Conservation (phyloP, 1,140 invertebrate genomes). For the fruit fly (Drosophila melanogaster) region DNA sequence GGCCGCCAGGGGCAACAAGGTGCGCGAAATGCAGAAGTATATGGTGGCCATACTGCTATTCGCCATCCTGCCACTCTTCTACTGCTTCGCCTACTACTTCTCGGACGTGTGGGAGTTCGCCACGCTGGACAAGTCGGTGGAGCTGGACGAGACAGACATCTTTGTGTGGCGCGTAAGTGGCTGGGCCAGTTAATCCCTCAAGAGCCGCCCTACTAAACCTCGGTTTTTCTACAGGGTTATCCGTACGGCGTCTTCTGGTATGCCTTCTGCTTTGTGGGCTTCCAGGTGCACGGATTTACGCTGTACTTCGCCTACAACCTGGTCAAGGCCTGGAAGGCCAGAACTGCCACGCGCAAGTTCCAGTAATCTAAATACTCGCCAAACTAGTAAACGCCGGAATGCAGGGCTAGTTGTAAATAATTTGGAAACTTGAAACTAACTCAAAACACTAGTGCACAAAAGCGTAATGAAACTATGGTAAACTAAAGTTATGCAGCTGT, state of each 20-base stretch:
- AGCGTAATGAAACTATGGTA: slow-evolving; percentile 53
- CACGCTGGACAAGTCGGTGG: slow-evolving; percentile 87
- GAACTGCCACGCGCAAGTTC: slow-evolving; percentile 86
- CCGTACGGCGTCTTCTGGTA: slow-evolving; percentile 98
- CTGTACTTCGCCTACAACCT: slow-evolving; percentile 95
- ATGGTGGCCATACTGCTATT: slow-evolving; percentile 92
- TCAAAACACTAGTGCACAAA: slow-evolving; percentile 68
- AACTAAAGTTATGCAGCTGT: slow-evolving; percentile 62
- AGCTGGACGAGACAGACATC: slow-evolving; percentile 87
- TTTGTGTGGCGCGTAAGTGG: slow-evolving; percentile 91
- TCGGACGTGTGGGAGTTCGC: slow-evolving; percentile 93
- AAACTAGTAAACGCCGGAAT: slow-evolving; percentile 63
- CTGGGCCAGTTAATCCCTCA: neutral
- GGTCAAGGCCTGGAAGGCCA: slow-evolving; percentile 93
- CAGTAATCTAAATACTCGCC: slow-evolving; percentile 83
- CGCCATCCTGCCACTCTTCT: slow-evolving; percentile 92
- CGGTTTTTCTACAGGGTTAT: slow-evolving; percentile 88
- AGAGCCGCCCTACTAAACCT: neutral
- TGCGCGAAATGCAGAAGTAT: slow-evolving; percentile 91
- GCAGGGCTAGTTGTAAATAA: slow-evolving; percentile 78
- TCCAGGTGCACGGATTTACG: slow-evolving; percentile 96
- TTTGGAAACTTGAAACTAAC: slow-evolving; percentile 59
- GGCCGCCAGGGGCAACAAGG: slow-evolving; percentile 93
- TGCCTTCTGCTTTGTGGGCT: slow-evolving; percentile 93
- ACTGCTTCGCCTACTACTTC: slow-evolving; percentile 92